Evolutionary conservation across 92 coral and sea anemone genomes (phyloP), one percentile per base, ranked within the genome.

Genomic region (Palythoa caribaeorum): DNA sequence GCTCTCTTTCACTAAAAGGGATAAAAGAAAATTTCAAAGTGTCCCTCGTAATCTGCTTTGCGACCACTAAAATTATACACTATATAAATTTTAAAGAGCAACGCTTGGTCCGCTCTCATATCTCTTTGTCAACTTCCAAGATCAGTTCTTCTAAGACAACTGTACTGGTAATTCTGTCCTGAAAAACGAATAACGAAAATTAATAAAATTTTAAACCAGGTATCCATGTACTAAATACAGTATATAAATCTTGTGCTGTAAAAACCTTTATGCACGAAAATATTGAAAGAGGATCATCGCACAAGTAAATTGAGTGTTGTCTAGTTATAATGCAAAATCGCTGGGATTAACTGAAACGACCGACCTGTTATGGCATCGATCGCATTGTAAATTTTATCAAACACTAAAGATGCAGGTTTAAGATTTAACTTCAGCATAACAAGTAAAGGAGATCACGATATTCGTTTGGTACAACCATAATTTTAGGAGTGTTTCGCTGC

Each of bases 371-470:
- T 17, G 40, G 15, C 60, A 54, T 59, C 2, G 47, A 59, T 47
- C 7, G 60, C 53, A 38, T 20, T 79, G 71, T 28, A 28, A 52
- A 51, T 37, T 48, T 78, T 78, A 36, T 79, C 71, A 79, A 15
- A 79, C 51, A 38, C 44, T 79, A 12, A 28, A 79, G 71, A 19
- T 11, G 38, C 60, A 79, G 37, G 6, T 79, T n/a, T 20, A 44
- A 62, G 72, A 38, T 65, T 59, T 59, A 79, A 55, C 54, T 39
- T 65, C 38, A 38, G 73, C 17, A 79, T 3, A 69, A 79, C 40
- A n/a, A 78, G 59, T 13, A 53, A 78, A 78, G 83, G 83, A 78
- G 55, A 55, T 53, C 17, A n/a, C 53, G 38, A 62, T 62, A 50
- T 11, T 44, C 50, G 0, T 3, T 44, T 4, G 50, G 4, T 44